Evolutionary conservation across 2,888 invertebrate species (phyloP), one percentile per base, ranked within the genome.

Genomic region (Gerris lacustris): DNA sequence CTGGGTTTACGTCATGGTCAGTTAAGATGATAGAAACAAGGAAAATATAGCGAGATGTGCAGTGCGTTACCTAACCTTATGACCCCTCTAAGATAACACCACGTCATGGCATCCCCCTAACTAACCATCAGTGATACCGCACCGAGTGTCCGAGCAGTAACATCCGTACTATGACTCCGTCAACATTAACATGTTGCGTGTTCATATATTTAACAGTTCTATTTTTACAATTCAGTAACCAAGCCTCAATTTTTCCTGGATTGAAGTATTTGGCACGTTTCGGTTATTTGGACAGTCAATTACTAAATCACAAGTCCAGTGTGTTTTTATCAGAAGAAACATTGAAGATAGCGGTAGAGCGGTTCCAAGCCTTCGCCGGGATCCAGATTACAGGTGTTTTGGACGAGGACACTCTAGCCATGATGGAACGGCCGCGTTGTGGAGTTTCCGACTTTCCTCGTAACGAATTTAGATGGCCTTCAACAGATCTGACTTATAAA

Each of bases 281-380:
- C 79, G 94, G 94, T 72, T 95, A 94, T 82, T 81, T 93, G 73
- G 87, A 87, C 76, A 87, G 89, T 55, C 83, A 86, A 73, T 84
- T 87, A 71, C 84, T 85, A 78, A 91, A 90, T 81, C 89, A 90
- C 45, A 86, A 88, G 73, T 90, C 87, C 76, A 89, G 90, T 69
- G 88, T 89, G 75, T 84, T 94, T 72, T 86, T 93, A 79, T 89
- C 92, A 72, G 88, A 88, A 78, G 85, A 86, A 69, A 87, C 90
- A 66, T 87, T 92, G 83, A 84, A 84, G 70, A 85, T 86, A 76
- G 95, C 95, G 18, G 88, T 96, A 69, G 82, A 87, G 72, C 93
- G 94, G 77, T 96, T 96, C 81, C 96, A 96, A 81, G 87, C 88
- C 77, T 94, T 96, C 79, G 94, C 94, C 66, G 94, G 94, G 45